Evolutionary conservation across 1,140 invertebrate species (phyloP).

Genomic region (Lasaia peninsularis): DNA sequence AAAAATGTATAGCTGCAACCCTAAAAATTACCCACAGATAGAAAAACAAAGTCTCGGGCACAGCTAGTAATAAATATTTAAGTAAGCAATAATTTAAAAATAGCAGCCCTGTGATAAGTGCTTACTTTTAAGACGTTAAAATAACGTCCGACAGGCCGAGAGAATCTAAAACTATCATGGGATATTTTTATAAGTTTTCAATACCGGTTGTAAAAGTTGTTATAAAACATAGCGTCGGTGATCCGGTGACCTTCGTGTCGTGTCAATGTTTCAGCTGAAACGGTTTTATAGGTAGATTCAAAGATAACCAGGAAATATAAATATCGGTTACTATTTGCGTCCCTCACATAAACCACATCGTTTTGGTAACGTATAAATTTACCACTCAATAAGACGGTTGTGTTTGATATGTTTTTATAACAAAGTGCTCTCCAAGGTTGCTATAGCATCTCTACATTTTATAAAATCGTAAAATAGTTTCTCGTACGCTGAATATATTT

Average conservation of each 20-base stretch:
- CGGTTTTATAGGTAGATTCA: slow-evolving; percentile 14
- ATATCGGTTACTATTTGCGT: slow-evolving; percentile 8
- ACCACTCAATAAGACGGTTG: slow-evolving; percentile 9
- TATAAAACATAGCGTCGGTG: neutral
- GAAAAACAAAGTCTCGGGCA: no score
- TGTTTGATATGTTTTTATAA: slow-evolving; percentile 1
- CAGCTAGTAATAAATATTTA: no score
- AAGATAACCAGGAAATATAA: slow-evolving; percentile 23
- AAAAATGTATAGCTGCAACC: no score
- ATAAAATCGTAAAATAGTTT: no score
- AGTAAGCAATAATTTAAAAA: no score
- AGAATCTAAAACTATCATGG: no score
- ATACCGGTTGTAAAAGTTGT: neutral
- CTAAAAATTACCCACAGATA: no score
- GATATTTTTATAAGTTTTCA: no score
- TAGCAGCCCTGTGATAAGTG: no score
- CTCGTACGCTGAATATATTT: no score
- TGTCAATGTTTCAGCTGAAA: slow-evolving; percentile 17
- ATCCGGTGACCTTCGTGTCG: neutral
- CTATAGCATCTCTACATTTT: neutral
- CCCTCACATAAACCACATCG: slow-evolving; percentile 14
- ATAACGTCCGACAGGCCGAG: neutral
- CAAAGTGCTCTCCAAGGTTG: slow-evolving; percentile 5
- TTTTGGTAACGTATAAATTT: slow-evolving; percentile 18
- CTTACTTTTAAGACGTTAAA: neutral